Evolutionary conservation across 2,113 vertebrate species (phyloP), one percentile per base, ranked within the genome.

Genomic region (Trematocara nigrifrons): DNA sequence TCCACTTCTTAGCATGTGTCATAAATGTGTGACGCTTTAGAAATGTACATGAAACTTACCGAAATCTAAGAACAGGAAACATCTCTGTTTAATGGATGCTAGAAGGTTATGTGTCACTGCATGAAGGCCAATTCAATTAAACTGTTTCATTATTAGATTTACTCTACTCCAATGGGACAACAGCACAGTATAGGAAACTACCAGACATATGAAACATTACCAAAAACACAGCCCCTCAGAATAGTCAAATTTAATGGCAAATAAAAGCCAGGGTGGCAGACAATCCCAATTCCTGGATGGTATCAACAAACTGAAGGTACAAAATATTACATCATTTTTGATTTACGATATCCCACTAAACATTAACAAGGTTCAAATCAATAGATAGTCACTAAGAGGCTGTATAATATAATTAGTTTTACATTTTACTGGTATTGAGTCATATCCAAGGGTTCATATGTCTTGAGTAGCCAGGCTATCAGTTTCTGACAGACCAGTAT

Each of bases 341-440:
- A 94, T 92, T 92, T 86, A 93, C 31, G 35, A 81, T 76, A 69
- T 83, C 57, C 64, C 11, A 38, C 61, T 76, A 18, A 86, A 90
- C 82, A 83, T 89, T 86, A 84, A 91, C 92, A 91, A 82, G 88
- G 77, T 45, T 80, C 7, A 82, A 91, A 95, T 94, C 94, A 57
- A 95, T 95, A 80, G 35, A 82, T 81, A 87, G 88, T 83, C 91
- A 91, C 88, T 94, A 92, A 94, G 88, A 90, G 92, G 85, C 69
- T 45, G 16, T 83, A 54, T 91, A 94, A 94, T 91, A 56, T 35
- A 74, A 95, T 95, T 91, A 94, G 86, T 78, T 85, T 89, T 64
- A 90, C 88, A 88, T 94, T 94, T 93, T 93, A 90, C 92, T 92
- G 89, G 89, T 91, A 94, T 81, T 89, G 90, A 93, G 89, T 94